These are phyloP conservation scores for Halcyon leucocephala DNA, from an alignment of 2,797 vertebrate species.

Conservation along the genomic window DNA sequence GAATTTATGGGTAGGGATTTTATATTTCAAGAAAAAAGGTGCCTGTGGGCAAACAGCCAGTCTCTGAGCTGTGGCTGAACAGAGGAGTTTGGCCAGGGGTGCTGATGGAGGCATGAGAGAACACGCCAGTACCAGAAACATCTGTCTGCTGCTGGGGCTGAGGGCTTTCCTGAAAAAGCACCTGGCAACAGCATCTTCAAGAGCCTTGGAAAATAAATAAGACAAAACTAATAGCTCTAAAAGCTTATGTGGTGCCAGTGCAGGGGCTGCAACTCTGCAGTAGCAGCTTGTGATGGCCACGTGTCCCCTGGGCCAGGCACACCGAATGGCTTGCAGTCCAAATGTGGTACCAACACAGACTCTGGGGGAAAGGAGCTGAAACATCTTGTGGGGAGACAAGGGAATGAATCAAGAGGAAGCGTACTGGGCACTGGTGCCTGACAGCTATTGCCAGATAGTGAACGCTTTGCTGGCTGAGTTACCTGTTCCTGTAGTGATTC, in stretches of 20 bases:
- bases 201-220: not conserved
- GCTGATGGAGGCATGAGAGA: not conserved
- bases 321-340: not conserved
- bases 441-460: not conserved
- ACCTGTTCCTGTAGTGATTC: not conserved
- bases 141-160: not conserved
- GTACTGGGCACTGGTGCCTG: not conserved
- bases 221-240: not conserved
- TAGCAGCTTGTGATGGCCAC: not conserved
- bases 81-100: not conserved
- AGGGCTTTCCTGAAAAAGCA: not conserved
- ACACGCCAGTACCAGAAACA: not conserved
- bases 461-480: not conserved
- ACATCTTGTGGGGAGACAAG: not conserved
- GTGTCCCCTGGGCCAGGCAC: not conserved
- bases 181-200: not conserved
- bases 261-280: not conserved
- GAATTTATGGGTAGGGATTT: not conserved
- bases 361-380: not conserved
- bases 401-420: not conserved
- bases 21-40: not conserved
- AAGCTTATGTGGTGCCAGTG: rapidly evolving
- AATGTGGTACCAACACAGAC: not conserved
- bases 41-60: rapidly evolving
- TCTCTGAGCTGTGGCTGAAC: not conserved